Base-by-base conservation (phyloP, 2,888 invertebrate species). In the Sesamia inferens region DNA sequence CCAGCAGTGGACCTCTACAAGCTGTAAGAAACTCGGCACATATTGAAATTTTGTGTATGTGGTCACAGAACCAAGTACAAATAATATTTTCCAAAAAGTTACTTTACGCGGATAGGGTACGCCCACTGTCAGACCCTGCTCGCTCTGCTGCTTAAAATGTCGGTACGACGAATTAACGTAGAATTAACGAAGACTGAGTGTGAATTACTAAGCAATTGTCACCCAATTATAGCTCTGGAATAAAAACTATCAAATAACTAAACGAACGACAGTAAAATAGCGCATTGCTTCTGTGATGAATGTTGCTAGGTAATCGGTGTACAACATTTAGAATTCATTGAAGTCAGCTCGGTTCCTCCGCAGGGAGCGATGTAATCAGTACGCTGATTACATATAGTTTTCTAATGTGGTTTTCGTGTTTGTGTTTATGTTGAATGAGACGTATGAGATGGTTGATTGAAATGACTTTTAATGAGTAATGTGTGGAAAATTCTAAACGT, bases 301-400 rank as follows among this genome's bases (percentile, higher is more conserved):
- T 76, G 84, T 69, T 74, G 14, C 48, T 42, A 78, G 81, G 79
- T 88, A 89, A 88, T 90, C 84, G 83, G 67, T 74, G 74, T 76
- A 78, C 83, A 71, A 66, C 87, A 90, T 90, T 88, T 88, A 88
- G 88, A 82, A 90, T 90, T 90, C 88, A 90, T 89, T 88, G 89
- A 79, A 81, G 76, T 67, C 76, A 58, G 78, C 68, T 75, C 77
- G 75, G 68, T 71, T 71, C 16, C 73, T 69, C 85, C 67, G 19
- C 11, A 19, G 86, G 81, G 81, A 81, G 48, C 24, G 6, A 74
- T 68, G 77, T 84, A 83, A 78, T 84, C 78, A 84, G 57, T n/a
- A 54, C 42, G 14, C 57, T 80, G 70, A 86, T 84, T 78, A 76
- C 65, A 70, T 42, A 44, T 71, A 69, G 67, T 77, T 85, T 68